These are phyloP conservation scores for Lingula anatina DNA, from an alignment of 2,888 invertebrate species.

Conservation along the genomic window DNA sequence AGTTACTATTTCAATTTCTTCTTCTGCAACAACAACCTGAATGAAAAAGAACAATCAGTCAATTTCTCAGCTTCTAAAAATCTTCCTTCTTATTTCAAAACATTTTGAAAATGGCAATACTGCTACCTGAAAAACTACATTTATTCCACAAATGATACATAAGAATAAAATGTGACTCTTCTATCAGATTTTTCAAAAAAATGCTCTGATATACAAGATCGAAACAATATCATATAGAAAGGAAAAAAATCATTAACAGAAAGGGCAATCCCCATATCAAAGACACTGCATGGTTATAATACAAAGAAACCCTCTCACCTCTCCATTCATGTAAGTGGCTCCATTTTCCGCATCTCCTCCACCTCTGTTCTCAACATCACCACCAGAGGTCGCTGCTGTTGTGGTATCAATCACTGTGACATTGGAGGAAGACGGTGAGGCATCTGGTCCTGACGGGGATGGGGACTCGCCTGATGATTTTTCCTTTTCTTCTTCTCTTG, in stretches of 20 bases:
- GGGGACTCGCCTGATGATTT: slow-evolving; percentile 1
- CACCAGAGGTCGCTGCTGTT: no score
- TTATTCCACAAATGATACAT: no score
- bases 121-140: no score
- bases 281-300: no score
- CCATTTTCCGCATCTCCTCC: background rate
- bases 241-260: no score
- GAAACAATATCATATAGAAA: no score
- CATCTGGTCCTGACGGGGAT: slow-evolving; percentile 6
- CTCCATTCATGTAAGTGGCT: background rate
- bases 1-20: slow-evolving; percentile 23
- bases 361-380: background rate
- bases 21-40: slow-evolving; percentile 18
- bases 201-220: no score
- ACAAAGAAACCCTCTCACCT: no score
- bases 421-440: slow-evolving; percentile 13
- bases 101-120: background rate
- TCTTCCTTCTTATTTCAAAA: background rate
- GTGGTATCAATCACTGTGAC: slow-evolving; percentile 10
- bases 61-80: background rate
- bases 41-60: slow-evolving; percentile 7
- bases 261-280: no score
- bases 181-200: no score
- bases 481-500: slow-evolving; percentile 26
- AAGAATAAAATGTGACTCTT: no score